Conservation (phyloP, 1,140 invertebrate genomes). For the Zaprionus inermis region DNA sequence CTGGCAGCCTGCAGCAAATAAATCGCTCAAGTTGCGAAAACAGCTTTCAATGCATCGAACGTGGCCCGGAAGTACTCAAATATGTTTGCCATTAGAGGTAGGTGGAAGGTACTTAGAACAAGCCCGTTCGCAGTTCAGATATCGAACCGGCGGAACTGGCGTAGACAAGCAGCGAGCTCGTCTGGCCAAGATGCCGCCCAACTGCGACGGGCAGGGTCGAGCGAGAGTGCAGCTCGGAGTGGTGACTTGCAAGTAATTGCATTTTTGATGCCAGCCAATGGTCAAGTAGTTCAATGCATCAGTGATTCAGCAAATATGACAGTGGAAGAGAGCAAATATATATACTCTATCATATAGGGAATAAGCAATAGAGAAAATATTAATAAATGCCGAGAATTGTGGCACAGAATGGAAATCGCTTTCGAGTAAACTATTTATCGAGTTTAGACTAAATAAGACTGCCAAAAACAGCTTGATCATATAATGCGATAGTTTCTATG, state of each 20-base stretch:
- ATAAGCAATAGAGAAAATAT: neutral
- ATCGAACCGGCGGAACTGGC: constrained; percentile 10
- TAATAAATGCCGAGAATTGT: neutral
- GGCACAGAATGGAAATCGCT: no score
- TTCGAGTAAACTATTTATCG: no score
- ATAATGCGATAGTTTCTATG: no score
- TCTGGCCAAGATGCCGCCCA: no score
- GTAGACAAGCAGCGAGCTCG: neutral
- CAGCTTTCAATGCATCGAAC: constrained; percentile 25
- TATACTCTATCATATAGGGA: neutral
- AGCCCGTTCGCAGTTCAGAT: constrained; percentile 21
- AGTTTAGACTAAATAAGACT: neutral
- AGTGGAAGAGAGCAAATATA: neutral
- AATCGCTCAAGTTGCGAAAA: constrained; percentile 66
- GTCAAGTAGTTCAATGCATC: constrained; percentile 31
- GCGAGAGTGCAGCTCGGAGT: constrained; percentile 19
- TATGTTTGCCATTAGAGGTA: constrained; percentile 45
- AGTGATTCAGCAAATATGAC: constrained; percentile 19
- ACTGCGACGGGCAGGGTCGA: neutral
- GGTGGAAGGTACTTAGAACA: constrained; percentile 38
- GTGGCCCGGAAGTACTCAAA: constrained; percentile 42
- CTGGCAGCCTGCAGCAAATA: constrained; percentile 61
- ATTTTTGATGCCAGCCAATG: constrained; percentile 31
- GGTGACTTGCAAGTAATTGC: constrained; percentile 29
- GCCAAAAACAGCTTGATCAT: neutral